phyloP scores from a whole-genome alignment of 2,113 vertebrate genomes.

The Aspiorhynchus laticeps region DNA sequence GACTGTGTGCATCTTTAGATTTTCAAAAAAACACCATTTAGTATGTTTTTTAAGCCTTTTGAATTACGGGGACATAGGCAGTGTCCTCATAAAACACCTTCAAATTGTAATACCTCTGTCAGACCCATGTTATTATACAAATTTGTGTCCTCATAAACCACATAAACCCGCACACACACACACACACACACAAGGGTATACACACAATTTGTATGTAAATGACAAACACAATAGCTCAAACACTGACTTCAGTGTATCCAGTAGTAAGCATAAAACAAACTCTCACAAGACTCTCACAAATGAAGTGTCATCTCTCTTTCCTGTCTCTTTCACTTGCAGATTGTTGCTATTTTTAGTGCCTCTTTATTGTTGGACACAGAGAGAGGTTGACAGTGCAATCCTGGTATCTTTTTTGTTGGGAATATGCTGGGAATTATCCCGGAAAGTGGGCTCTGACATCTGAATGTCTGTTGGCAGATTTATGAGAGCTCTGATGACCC shows the following conservation, averaged over 20 bases:
- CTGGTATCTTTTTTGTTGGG: background rate
- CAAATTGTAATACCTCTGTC: too few relatives aligned
- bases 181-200: background rate
- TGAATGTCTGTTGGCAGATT: constrained; percentile 41
- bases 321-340: background rate
- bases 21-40: too few relatives aligned
- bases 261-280: background rate
- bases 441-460: constrained; percentile 44
- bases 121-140: too few relatives aligned
- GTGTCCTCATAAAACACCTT: too few relatives aligned
- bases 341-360: constrained; percentile 36
- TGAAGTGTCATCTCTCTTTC: constrained; percentile 10
- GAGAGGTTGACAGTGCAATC: constrained; percentile 4
- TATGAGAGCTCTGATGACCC: constrained; percentile 30
- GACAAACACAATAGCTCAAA: background rate
- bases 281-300: background rate
- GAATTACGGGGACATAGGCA: too few relatives aligned
- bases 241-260: background rate
- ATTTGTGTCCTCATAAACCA: too few relatives aligned
- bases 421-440: constrained; percentile 26
- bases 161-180: too few relatives aligned
- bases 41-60: too few relatives aligned
- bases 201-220: background rate
- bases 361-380: background rate
- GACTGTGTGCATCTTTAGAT: too few relatives aligned